A percentile compares a stretch with the other conserved stretches of the same genome.
phyloP scores from a whole-genome alignment of 2,797 vertebrate genomes.

The Catharus ustulatus region DNA sequence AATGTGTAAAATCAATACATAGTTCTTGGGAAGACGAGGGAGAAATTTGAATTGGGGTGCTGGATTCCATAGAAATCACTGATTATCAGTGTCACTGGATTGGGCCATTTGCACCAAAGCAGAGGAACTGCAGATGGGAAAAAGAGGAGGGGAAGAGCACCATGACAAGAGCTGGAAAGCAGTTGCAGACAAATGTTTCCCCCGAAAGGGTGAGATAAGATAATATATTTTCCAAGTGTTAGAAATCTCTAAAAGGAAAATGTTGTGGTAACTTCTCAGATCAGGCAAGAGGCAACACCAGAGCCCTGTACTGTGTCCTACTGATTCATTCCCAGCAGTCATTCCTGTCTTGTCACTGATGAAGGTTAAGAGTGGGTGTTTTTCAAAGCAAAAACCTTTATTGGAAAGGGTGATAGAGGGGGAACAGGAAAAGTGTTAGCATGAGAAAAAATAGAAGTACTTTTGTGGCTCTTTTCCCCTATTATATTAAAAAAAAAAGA shows the following conservation, averaged over 20 bases:
- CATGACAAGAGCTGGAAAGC: not conserved
- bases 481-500: not conserved
- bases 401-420: not conserved
- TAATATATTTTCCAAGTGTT: not conserved
- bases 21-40: not conserved
- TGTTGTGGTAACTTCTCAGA: not conserved
- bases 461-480: not conserved
- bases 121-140: slow-evolving; percentile 30
- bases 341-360: not conserved
- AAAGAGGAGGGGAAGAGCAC: not conserved
- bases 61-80: not conserved
- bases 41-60: not conserved
- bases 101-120: not conserved
- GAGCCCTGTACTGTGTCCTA: not conserved
- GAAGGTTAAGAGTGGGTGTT: not conserved
- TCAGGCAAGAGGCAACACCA: not conserved
- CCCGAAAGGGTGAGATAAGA: slow-evolving; percentile 37
- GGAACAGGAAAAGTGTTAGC: not conserved
- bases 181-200: not conserved
- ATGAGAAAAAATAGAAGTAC: not conserved
- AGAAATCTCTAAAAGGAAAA: slow-evolving; percentile 9
- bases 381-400: not conserved
- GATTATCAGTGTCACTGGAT: not conserved
- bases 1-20: not conserved
- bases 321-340: not conserved